Percentiles rank a stretch among this genome's conserved stretches.
These are phyloP conservation scores for Sitta carolinensis DNA, from an alignment of 2,797 vertebrate genomes.

Conservation along the genomic window DNA sequence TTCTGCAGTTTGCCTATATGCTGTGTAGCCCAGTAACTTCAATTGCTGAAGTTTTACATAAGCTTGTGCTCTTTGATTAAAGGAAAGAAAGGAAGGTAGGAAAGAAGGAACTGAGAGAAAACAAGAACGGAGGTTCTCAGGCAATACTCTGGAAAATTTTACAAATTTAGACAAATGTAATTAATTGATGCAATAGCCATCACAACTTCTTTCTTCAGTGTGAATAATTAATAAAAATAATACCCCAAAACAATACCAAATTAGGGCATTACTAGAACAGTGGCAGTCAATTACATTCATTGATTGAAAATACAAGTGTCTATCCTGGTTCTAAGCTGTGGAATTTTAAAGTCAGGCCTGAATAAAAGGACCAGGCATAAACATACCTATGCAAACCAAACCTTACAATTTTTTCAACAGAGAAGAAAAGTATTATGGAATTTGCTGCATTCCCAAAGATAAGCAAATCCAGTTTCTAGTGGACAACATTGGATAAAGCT, in stretches of 20 bases:
- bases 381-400: background rate
- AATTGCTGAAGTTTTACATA: background rate
- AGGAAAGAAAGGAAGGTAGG: background rate
- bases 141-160: background rate
- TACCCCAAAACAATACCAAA: background rate
- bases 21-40: background rate
- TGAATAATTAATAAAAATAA: background rate
- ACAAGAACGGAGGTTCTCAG: background rate
- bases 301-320: background rate
- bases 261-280: background rate
- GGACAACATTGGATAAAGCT: background rate
- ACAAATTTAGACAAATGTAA: background rate
- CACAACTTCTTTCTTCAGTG: background rate
- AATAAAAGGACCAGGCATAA: background rate
- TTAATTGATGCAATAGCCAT: background rate
- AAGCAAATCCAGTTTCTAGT: background rate
- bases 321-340: background rate
- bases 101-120: background rate
- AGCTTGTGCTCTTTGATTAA: background rate
- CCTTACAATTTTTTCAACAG: background rate
- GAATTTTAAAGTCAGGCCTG: background rate
- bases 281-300: background rate
- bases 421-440: background rate
- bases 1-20: background rate
- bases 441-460: background rate